These are phyloP conservation scores for Epiblema foenella DNA, from an alignment of 2,888 invertebrate genomes.

Conservation along the genomic window DNA sequence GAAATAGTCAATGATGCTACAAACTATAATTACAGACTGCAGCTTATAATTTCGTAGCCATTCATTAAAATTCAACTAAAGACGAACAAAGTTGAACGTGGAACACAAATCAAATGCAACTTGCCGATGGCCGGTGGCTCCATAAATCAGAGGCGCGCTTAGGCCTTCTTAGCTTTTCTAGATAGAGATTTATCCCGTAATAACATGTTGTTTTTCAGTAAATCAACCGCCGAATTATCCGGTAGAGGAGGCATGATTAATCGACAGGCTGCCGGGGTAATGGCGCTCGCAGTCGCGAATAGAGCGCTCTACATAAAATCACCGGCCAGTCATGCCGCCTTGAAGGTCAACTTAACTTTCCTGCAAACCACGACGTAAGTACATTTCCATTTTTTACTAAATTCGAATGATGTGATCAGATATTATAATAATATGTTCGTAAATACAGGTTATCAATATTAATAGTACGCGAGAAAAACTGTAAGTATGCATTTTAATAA, in stretches of 20 bases:
- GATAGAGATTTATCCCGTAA: constrained; percentile 85
- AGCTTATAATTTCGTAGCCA: constrained; percentile 78
- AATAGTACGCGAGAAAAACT: not conserved
- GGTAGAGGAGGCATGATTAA: constrained; percentile 83
- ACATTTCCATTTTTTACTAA: not conserved
- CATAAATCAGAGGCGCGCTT: constrained; percentile 81
- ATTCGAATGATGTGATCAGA: not conserved
- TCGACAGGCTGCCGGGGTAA: constrained; percentile 77
- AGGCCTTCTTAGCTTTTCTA: constrained; percentile 85
- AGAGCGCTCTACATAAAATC: constrained; percentile 37
- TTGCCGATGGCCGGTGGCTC: constrained; percentile 73
- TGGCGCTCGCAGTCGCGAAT: constrained; percentile 56
- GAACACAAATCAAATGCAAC: constrained; percentile 80
- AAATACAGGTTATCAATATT: not conserved
- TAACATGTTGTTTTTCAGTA: constrained; percentile 84
- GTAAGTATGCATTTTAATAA: not conserved
- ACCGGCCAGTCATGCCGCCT: constrained; percentile 21
- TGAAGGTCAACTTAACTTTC: constrained; percentile 12
- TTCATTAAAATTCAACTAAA: constrained; percentile 83
- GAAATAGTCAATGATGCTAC: constrained; percentile 76
- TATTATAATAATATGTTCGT: not conserved
- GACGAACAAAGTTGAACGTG: constrained; percentile 71
- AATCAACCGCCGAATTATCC: constrained; percentile 85
- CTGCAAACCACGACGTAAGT: not conserved
- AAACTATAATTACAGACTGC: constrained; percentile 75